Conservation (phyloP, 2,113 vertebrate genomes). For the Aphelocoma coerulescens region DNA sequence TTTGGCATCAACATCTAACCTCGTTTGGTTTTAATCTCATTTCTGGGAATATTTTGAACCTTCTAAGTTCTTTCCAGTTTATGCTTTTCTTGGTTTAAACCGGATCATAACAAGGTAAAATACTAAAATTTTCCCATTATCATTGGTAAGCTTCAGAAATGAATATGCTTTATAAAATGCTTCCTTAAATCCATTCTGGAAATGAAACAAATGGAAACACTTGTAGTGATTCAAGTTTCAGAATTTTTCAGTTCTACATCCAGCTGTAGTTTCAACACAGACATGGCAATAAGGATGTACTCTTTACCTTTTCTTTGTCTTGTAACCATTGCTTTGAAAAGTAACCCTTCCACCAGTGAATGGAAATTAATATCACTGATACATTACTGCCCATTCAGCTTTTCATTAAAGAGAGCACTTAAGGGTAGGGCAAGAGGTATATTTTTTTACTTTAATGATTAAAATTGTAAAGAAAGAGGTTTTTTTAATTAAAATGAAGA, state of each 20-base stretch:
- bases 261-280: not conserved
- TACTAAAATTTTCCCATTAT: not conserved
- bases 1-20: too few species aligned
- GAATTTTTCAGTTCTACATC: not conserved
- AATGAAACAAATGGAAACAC: not conserved
- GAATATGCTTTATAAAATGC: not conserved
- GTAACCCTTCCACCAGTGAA: not conserved
- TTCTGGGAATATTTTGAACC: too few species aligned
- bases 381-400: not conserved
- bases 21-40: too few species aligned
- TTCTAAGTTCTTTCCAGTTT: too few species aligned
- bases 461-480: not conserved
- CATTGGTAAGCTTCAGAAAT: not conserved
- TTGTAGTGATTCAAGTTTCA: not conserved
- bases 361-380: not conserved
- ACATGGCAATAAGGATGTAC: not conserved
- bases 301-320: not conserved
- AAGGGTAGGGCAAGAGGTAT: not conserved
- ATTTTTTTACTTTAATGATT: not conserved
- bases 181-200: not conserved
- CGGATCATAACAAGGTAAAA: not conserved
- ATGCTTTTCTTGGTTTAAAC: too few species aligned
- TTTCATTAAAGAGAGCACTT: not conserved
- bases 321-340: not conserved
- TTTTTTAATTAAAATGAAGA: not conserved